Percentiles rank a stretch among this genome's conserved stretches.
These are phyloP conservation scores for Latrodectus elegans DNA, from an alignment of 2,888 invertebrate genomes.

Conservation along the genomic window DNA sequence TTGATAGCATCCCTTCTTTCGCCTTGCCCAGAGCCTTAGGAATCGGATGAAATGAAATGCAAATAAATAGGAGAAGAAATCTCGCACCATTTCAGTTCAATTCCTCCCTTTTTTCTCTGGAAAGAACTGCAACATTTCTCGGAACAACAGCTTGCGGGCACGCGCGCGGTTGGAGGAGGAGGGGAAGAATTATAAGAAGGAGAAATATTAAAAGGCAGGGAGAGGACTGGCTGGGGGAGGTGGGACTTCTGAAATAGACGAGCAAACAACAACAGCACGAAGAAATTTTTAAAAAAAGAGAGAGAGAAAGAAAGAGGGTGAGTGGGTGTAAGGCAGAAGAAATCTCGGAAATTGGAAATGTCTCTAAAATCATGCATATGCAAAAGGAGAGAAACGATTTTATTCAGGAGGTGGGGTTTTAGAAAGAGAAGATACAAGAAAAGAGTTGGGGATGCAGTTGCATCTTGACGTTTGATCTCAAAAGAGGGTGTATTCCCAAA, in stretches of 20 bases:
- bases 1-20: background rate
- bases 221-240: background rate
- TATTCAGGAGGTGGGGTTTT: constrained; percentile 58
- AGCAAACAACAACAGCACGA: constrained; percentile 63
- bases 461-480: constrained; percentile 50
- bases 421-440: constrained; percentile 22
- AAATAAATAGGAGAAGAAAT: background rate
- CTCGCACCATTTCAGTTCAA: background rate
- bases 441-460: constrained; percentile 39
- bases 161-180: constrained; percentile 9
- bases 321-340: constrained; percentile 21
- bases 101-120: background rate
- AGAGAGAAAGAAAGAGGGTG: constrained; percentile 51
- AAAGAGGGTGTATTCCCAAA: background rate
- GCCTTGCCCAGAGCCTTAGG: background rate
- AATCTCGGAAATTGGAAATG: constrained; percentile 63
- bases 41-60: background rate
- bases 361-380: constrained; percentile 63
- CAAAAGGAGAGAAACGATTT: constrained; percentile 48
- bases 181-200: constrained; percentile 28
- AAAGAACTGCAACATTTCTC: constrained; percentile 17
- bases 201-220: constrained; percentile 21
- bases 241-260: constrained; percentile 48
- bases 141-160: constrained; percentile 65
- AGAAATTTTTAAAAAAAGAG: constrained; percentile 35